phyloP scores from a whole-genome alignment of 1,140 invertebrate species.

The Drosophila virilis region DNA sequence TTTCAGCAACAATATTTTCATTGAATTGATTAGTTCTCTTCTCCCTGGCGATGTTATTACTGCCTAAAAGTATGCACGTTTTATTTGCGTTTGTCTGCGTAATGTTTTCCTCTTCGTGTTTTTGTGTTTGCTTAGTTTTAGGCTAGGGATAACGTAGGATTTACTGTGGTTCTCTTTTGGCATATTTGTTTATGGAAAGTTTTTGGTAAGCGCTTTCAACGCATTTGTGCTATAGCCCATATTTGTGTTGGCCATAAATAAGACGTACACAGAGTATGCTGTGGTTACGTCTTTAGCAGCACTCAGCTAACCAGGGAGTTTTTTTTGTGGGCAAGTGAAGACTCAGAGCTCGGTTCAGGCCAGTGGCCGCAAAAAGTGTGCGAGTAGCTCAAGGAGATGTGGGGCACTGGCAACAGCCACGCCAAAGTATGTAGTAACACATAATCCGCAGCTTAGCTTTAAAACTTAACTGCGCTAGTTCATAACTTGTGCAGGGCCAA shows the following conservation, averaged over 20 bases:
- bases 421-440: constrained; percentile 69
- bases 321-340: constrained; percentile 4
- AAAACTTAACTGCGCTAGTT: constrained; percentile 78
- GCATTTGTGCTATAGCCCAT: constrained; percentile 54
- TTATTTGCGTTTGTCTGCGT: constrained; percentile 36
- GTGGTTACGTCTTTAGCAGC: constrained; percentile 31
- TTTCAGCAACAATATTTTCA: constrained; percentile 75
- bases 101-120: constrained; percentile 43
- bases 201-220: constrained; percentile 65
- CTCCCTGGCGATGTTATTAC: constrained; percentile 5
- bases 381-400: constrained; percentile 12
- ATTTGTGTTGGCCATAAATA: constrained; percentile 72
- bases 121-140: constrained; percentile 57
- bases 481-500: constrained; percentile 63
- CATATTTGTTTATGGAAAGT: constrained; percentile 61
- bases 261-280: constrained; percentile 61
- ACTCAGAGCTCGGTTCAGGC: constrained; percentile 16
- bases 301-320: constrained; percentile 22
- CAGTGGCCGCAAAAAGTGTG: constrained; percentile 59
- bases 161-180: constrained; percentile 25
- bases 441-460: constrained; percentile 77
- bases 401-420: constrained; percentile 35
- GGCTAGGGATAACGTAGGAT: constrained; percentile 60
- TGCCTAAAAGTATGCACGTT: constrained; percentile 49
- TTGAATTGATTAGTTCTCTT: constrained; percentile 72